Percentiles rank a stretch among this genome's conserved stretches.
Evolutionary conservation across 2,888 invertebrate species (phyloP).

Genomic region (Camponotus fellah): DNA sequence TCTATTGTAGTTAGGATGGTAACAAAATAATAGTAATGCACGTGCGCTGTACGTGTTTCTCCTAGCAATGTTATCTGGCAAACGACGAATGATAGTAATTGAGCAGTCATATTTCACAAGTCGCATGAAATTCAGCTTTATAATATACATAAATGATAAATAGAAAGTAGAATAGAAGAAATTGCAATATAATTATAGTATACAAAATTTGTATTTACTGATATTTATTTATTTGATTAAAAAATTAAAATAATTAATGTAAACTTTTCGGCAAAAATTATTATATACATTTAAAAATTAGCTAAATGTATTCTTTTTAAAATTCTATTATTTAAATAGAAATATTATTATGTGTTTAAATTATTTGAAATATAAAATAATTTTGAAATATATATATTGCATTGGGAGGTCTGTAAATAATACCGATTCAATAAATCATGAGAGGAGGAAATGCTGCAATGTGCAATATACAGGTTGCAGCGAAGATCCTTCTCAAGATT

Average conservation of each 20-base stretch:
- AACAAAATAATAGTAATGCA: constrained; percentile 40
- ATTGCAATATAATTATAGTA: not conserved
- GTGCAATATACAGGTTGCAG: not conserved
- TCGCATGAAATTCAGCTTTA: not conserved
- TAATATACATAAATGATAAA: constrained; percentile 4
- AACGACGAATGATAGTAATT: constrained; percentile 7
- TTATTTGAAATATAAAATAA: constrained; percentile 10
- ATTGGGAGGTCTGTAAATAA: not conserved
- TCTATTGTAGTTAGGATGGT: not conserved
- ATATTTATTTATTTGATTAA: not conserved
- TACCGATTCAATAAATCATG: constrained; percentile 4
- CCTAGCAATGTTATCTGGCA: not conserved
- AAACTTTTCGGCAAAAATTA: not conserved
- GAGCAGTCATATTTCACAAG: not conserved
- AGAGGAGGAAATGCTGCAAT: not conserved
- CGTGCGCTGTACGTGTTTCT: not conserved
- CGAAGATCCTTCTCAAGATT: constrained; percentile 44
- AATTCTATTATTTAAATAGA: not conserved
- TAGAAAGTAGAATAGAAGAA: not conserved
- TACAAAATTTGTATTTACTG: not conserved
- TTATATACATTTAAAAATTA: not conserved
- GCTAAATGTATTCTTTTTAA: not conserved
- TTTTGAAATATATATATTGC: not conserved
- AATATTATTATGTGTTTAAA: constrained; percentile 6
- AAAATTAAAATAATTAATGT: constrained; percentile 4